Conservation (phyloP, 2,113 vertebrate species). For the Falco punctatus region DNA sequence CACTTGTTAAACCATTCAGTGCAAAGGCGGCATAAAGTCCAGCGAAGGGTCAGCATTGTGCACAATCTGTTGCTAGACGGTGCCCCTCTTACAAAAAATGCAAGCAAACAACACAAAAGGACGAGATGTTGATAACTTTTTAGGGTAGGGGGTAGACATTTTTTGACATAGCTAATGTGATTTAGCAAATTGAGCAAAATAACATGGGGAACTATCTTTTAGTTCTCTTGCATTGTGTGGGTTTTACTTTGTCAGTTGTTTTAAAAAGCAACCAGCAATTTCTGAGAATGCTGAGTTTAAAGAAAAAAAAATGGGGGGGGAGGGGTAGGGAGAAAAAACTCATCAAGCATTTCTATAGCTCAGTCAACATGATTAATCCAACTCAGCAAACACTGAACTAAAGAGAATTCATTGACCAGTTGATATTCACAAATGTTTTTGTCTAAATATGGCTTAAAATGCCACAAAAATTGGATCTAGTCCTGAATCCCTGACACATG, state of each 20-base stretch:
- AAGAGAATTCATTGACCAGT: neutral
- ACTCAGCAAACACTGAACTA: neutral
- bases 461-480: neutral
- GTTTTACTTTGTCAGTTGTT: conserved; percentile 54
- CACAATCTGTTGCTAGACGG: neutral
- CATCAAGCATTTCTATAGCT: conserved; percentile 19
- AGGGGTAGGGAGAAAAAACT: neutral
- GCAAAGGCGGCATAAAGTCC: conserved; percentile 38
- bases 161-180: neutral
- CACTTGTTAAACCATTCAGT: conserved; percentile 45
- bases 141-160: neutral
- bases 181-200: conserved; percentile 45
- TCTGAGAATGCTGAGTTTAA: conserved; percentile 21
- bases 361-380: conserved; percentile 6
- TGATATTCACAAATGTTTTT: neutral
- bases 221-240: conserved; percentile 1
- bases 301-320: neutral
- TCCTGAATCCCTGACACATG: neutral
- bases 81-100: neutral
- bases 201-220: neutral
- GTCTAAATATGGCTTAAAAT: neutral
- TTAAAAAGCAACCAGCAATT: conserved; percentile 32
- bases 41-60: conserved; percentile 40
- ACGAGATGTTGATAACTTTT: conserved; percentile 9
- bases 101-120: neutral